Base-by-base conservation (phyloP, 2,113 vertebrate species). In the Mobula hypostoma region DNA sequence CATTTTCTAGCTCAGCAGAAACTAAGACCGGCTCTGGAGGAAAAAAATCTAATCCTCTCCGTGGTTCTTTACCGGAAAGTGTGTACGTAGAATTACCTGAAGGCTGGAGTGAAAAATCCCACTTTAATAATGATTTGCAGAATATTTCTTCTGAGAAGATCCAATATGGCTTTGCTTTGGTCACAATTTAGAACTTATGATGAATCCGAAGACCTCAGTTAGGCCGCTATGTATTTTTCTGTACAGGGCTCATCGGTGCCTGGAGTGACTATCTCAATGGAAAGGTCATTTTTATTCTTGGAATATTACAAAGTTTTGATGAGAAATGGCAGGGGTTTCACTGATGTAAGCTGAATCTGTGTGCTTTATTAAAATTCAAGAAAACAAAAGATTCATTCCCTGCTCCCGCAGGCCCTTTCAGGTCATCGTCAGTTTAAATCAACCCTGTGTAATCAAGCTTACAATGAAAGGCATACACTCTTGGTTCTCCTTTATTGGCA, bases 201-300 rank as follows among this genome's bases (percentile, higher is more conserved):
- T 48, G 91, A 93, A 93, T 74, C 21, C 74, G 70, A 93, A 74
- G 68, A 24, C 19, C 24, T 74, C 17, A 48, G 21, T 93, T 93
- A 8, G 24, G 68, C 11, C 72, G 90, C 74, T 70, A 93, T 36
- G 19, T 74, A 19, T 74, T 93, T 93, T 66, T 93, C 48, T 27
- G 32, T 40, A 76, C 1, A 56, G 11, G 56, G 36, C 36, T 93
- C 70, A 93, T 74, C 36, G 36, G 68, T 12, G 68, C 68, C 90
- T 93, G 32, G 21, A 93, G 91, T 72, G 36, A 74, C 70, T 74
- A 70, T 76, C 68, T 48, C 36, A 93, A 15, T 21, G 21, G 9
- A 93, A 93, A 93, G 91, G 70, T 93, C 91, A 76, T 24, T 8
- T 40, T 90, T 74, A 93, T 93, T 76, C 91, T 76, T 93, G 91